These are phyloP conservation scores for Melipona beecheii DNA, from an alignment of 2,888 invertebrate species.

Conservation along the genomic window DNA sequence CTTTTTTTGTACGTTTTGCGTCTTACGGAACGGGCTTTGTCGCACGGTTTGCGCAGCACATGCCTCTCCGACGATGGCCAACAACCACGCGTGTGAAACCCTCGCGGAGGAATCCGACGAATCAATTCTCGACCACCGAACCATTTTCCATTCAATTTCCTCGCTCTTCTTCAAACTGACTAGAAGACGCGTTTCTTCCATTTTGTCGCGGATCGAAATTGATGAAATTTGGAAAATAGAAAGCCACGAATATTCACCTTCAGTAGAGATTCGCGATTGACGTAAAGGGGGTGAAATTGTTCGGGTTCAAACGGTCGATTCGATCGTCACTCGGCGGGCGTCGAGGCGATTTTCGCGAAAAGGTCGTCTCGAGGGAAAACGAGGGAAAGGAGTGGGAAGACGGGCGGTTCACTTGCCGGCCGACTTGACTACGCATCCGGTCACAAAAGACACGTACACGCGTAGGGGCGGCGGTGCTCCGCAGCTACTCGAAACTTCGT, in stretches of 20 bases:
- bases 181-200: neutral
- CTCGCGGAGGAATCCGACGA: conserved; percentile 56
- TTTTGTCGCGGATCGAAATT: neutral
- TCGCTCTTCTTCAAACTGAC: neutral
- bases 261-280: neutral
- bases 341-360: neutral
- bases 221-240: no score
- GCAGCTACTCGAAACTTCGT: conserved; percentile 72
- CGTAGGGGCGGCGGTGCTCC: conserved; percentile 56
- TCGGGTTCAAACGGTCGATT: neutral
- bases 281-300: neutral
- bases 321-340: neutral
- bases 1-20: conserved; percentile 64
- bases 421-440: conserved; percentile 54
- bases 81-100: conserved; percentile 59
- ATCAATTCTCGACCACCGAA: conserved; percentile 56
- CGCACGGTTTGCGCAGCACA: conserved; percentile 51
- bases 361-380: neutral
- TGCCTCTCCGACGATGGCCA: conserved; percentile 12
- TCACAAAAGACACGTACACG: conserved; percentile 50
- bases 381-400: conserved; percentile 20
- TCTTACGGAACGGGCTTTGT: conserved; percentile 72
- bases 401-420: conserved; percentile 53
- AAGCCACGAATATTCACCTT: neutral
- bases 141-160: neutral